Evolutionary conservation across 2,113 vertebrate species (phyloP).

Genomic region (Xerus inauris): DNA sequence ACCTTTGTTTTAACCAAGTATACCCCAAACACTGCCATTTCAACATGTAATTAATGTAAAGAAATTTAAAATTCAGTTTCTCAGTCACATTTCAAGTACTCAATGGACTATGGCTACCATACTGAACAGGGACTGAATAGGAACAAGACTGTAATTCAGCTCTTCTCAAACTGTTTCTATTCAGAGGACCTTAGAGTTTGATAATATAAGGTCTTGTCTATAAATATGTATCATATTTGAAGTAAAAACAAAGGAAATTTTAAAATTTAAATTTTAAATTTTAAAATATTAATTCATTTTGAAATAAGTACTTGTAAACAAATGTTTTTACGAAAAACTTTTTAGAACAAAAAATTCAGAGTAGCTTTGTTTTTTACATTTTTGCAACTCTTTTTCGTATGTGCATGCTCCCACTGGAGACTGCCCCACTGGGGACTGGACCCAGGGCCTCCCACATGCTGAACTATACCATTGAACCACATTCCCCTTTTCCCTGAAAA

Average conservation of each 20-base stretch:
- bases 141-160: not conserved
- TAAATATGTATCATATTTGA: not conserved
- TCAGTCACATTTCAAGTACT: not conserved
- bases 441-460: not conserved
- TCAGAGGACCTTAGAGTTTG: conserved; percentile 23
- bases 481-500: not conserved
- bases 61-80: conserved; percentile 21
- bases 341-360: not conserved
- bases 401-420: no score
- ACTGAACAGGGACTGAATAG: not conserved
- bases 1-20: conserved; percentile 25
- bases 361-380: not conserved
- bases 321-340: not conserved
- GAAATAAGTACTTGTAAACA: not conserved
- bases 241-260: conserved; percentile 34
- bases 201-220: not conserved
- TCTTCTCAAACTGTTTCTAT: conserved; percentile 13
- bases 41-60: not conserved
- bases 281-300: not conserved
- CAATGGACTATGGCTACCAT: not conserved
- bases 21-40: not conserved
- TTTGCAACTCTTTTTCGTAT: not conserved
- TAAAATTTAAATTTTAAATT: not conserved
- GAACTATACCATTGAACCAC: not conserved
- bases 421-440: not conserved